Conservation (phyloP, 30 jellyfish, hydroid and myxozoan genomes). For the Chironex yamaguchii region DNA sequence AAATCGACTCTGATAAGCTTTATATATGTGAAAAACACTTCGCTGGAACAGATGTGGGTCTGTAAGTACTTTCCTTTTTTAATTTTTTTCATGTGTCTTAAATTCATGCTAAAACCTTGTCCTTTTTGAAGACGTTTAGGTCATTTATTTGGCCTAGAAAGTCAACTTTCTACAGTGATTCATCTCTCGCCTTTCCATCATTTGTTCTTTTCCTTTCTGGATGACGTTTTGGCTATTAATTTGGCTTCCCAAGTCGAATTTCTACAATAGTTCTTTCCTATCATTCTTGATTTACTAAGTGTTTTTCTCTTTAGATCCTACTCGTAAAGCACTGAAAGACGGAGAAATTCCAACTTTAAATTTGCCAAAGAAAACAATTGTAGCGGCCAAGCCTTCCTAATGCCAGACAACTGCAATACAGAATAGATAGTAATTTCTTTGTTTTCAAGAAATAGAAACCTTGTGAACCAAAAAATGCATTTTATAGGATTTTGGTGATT, state of each 20-base stretch:
- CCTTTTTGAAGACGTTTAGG: not conserved
- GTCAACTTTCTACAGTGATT: not conserved
- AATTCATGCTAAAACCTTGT: too few relatives aligned
- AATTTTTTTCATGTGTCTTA: too few relatives aligned
- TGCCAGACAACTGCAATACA: too few relatives aligned
- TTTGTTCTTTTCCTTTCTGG: too few relatives aligned
- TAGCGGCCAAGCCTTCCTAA: too few relatives aligned
- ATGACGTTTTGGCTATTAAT: too few relatives aligned
- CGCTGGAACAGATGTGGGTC: too few relatives aligned
- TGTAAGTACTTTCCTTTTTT: too few relatives aligned
- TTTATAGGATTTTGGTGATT: not conserved
- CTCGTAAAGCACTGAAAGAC: constrained; percentile 48
- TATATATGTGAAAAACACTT: too few relatives aligned
- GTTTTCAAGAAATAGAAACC: not conserved
- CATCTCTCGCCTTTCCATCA: too few relatives aligned
- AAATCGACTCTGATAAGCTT: too few relatives aligned
- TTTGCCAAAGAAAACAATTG: constrained; percentile 31
- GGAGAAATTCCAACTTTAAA: constrained; percentile 46
- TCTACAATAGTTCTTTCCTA: not conserved
- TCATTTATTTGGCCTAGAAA: not conserved
- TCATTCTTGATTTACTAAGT: not conserved
- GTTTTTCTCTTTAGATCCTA: constrained; percentile 25
- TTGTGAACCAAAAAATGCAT: not conserved
- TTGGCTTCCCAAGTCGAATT: not conserved
- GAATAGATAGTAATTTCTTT: too few relatives aligned